phyloP scores from a whole-genome alignment of 2,888 invertebrate genomes.

The Tricholauxania praeusta region DNA sequence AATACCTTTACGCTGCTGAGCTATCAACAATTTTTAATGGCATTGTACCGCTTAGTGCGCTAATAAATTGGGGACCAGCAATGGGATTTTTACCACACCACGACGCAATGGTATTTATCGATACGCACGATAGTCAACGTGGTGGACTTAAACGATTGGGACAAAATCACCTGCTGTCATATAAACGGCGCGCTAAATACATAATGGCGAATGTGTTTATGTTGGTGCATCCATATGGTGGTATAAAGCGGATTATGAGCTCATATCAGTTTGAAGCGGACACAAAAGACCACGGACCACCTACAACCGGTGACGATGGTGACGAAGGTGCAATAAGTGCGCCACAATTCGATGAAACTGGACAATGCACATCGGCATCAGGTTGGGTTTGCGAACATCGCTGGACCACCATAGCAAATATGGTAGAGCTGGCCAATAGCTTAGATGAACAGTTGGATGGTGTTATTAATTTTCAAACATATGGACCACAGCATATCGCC shows the following conservation, averaged over 20 bases:
- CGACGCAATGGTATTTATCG: constrained; percentile 80
- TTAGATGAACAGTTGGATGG: constrained; percentile 70
- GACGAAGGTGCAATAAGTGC: constrained; percentile 61
- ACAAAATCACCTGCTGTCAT: constrained; percentile 40
- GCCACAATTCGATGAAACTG: constrained; percentile 69
- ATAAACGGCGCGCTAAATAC: constrained; percentile 44
- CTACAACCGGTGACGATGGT: constrained; percentile 57
- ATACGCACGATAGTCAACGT: constrained; percentile 92
- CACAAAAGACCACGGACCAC: constrained; percentile 73
- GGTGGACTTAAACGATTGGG: constrained; percentile 38
- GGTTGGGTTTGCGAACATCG: constrained; percentile 88
- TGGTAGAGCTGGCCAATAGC: constrained; percentile 80
- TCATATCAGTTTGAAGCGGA: constrained; percentile 76
- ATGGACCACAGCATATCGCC: constrained; percentile 82
- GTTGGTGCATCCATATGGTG: constrained; percentile 85
- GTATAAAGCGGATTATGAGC: constrained; percentile 82
- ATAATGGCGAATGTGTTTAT: constrained; percentile 71
- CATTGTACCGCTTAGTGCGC: constrained; percentile 71
- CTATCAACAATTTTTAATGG: constrained; percentile 62
- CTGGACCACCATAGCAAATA: constrained; percentile 81
- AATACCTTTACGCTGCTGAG: constrained; percentile 70
- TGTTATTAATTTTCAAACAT: constrained; percentile 82
- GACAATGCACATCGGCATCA: constrained; percentile 73
- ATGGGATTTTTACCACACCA: constrained; percentile 75
- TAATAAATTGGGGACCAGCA: constrained; percentile 62